Base-by-base conservation (phyloP, 2,797 vertebrate genomes). In the Enteromius unitaeniatus region DNA sequence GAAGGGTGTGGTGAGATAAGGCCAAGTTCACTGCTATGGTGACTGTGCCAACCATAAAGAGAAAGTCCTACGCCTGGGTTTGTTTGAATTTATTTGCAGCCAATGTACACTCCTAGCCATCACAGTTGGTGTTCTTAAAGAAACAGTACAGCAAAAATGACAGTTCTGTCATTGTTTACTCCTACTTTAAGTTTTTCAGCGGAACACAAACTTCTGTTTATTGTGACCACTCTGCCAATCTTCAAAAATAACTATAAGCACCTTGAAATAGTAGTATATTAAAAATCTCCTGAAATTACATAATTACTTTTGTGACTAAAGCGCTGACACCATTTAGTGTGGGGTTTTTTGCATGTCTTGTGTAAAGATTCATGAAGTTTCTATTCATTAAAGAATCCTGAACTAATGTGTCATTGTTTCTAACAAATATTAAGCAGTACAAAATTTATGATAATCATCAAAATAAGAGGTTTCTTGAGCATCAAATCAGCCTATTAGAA, bases 1-100 rank as follows among this genome's bases (percentile, higher is more conserved):
- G 17, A 87, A 91, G 94, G 94, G 94, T 92, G 94, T 93, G 93
- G 91, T 90, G 88, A 91, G 94, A 95, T 95, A 95, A 93, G 92
- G 91, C 80, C 87, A 64, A 78, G 87, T 85, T n/a, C 86, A 86
- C 76, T 84, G 75, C 84, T 76, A 55, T 86, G 78, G 86, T 64
- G 82, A 85, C 77, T 86, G 82, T 89, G 83, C 85, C 88, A 85
- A 85, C 88, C 91, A 90, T 90, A 90, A 91, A 91, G 85, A 92
- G 91, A 90, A 91, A 91, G 92, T 92, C 91, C 90, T 92, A 90
- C 86, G 84, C 72, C 82, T 82, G 83, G 53, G 58, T 83, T 81
- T 64, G 51, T 55, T 34, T 68, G 53, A 78, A 37, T 88, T 28
- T 81, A 19, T 79, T 74, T 78, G 28, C 53, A 47, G 67, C 23